Evolutionary conservation across 2,113 vertebrate genomes (phyloP).

Genomic region (Conger conger): DNA sequence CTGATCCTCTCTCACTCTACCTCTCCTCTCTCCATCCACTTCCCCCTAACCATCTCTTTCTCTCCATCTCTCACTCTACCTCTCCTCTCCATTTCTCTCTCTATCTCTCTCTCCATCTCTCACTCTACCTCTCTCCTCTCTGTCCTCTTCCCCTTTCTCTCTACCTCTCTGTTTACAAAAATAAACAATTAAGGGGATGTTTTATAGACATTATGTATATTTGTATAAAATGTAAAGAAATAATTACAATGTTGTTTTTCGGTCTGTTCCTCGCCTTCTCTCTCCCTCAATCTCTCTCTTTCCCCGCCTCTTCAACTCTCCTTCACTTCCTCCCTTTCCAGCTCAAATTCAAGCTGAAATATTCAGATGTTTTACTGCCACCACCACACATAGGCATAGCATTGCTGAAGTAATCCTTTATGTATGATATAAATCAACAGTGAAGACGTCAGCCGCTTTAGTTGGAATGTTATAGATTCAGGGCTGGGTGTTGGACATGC

Average conservation of each 20-base stretch:
- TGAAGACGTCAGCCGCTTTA: too few relatives aligned
- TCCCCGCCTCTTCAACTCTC: too few relatives aligned
- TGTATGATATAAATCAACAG: too few relatives aligned
- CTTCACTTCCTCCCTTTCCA: too few relatives aligned
- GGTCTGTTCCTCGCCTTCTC: background rate
- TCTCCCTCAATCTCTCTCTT: background rate
- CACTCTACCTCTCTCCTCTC: background rate
- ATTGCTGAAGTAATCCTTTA: too few relatives aligned
- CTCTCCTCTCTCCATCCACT: background rate
- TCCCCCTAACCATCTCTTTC: too few relatives aligned
- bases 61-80: background rate
- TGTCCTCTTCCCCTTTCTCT: background rate
- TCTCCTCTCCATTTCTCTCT: background rate
- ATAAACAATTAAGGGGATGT: too few relatives aligned
- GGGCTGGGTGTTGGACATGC: background rate
- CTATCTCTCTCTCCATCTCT: constrained; percentile 25
- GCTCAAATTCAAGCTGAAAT: background rate
- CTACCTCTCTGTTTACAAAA: background rate
- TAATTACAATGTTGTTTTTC: too few relatives aligned
- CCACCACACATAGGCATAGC: too few relatives aligned
- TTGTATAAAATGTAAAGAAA: too few relatives aligned
- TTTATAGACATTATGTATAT: too few relatives aligned
- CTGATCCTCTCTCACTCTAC: constrained; percentile 17
- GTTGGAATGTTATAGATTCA: background rate
- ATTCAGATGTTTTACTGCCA: too few relatives aligned